Conservation (phyloP, 1,140 invertebrate genomes). For the Magallana gigas region DNA sequence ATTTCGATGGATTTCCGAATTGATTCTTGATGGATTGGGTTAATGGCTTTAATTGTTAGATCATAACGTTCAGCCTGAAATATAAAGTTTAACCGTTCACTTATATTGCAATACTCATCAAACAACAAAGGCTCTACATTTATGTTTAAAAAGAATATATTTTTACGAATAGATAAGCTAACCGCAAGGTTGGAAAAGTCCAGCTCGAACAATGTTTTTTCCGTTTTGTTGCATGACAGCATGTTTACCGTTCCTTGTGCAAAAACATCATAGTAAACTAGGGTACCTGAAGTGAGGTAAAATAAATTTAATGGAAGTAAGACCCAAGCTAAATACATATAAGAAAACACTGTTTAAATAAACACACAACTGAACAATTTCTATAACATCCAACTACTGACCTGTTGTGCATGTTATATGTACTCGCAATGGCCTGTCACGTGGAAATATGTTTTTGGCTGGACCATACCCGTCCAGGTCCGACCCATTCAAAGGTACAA, state of each 20-base stretch:
- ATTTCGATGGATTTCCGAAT: slow-evolving; percentile 49
- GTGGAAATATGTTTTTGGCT: slow-evolving; percentile 42
- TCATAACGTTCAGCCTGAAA: slow-evolving; percentile 64
- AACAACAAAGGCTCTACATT: too few species aligned
- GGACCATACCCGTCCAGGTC: slow-evolving; percentile 45
- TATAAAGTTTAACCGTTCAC: too few species aligned
- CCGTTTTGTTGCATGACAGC: slow-evolving; percentile 58
- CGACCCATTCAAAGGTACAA: slow-evolving; percentile 25
- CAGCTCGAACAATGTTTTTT: slow-evolving; percentile 53
- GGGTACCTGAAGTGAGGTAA: slow-evolving; percentile 49
- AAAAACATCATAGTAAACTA: slow-evolving; percentile 57
- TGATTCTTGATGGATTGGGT: slow-evolving; percentile 52
- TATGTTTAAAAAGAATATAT: too few species aligned
- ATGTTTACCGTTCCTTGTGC: slow-evolving; percentile 35
- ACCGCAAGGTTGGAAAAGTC: slow-evolving; percentile 26
- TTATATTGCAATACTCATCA: too few species aligned
- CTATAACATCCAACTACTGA: neutral
- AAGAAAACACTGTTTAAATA: too few species aligned
- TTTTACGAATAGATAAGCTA: neutral
- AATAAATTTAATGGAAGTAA: neutral
- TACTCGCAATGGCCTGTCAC: slow-evolving; percentile 33
- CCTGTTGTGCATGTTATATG: slow-evolving; percentile 51
- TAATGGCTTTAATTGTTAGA: slow-evolving; percentile 60
- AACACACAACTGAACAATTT: neutral
- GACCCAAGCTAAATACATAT: neutral